A percentile compares a stretch with the other conserved stretches of the same genome.
These are phyloP conservation scores for Caenorhabditis panamensis DNA, from an alignment of 2,888 invertebrate genomes.

Conservation along the genomic window DNA sequence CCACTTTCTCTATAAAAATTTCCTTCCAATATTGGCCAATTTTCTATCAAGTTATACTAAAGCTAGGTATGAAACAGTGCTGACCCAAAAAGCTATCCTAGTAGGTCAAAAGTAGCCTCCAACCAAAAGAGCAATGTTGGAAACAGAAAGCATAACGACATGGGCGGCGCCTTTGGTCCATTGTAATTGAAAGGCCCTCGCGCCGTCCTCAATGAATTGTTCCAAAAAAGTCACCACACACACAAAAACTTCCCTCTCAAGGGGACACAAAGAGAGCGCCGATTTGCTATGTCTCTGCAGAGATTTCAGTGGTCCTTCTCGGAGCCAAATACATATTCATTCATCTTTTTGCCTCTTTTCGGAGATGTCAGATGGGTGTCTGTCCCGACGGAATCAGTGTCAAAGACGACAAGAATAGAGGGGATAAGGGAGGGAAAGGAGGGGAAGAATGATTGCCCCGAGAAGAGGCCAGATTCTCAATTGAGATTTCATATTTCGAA, in stretches of 20 bases:
- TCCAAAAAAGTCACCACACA: slow-evolving; percentile 12
- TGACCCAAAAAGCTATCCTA: too few relatives aligned
- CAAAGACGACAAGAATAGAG: slow-evolving; percentile 32
- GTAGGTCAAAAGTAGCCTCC: too few relatives aligned
- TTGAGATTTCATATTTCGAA: slow-evolving; percentile 54
- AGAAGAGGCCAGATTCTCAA: slow-evolving; percentile 39
- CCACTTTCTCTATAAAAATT: too few relatives aligned
- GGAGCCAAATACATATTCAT: slow-evolving; percentile 51
- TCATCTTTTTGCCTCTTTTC: slow-evolving; percentile 41
- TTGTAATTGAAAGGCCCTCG: slow-evolving; percentile 5
- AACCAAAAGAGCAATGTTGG: not conserved
- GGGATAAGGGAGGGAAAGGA: slow-evolving; percentile 3
- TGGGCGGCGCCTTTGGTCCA: not conserved
- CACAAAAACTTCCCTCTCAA: too few relatives aligned
- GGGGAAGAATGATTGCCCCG: slow-evolving; percentile 50
- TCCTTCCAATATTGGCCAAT: too few relatives aligned
- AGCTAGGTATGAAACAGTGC: too few relatives aligned
- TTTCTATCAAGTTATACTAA: too few relatives aligned
- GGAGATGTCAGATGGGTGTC: too few relatives aligned
- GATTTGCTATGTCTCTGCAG: too few relatives aligned
- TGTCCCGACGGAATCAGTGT: slow-evolving; percentile 57
- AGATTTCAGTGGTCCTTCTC: too few relatives aligned
- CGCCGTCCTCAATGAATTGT: slow-evolving; percentile 29
- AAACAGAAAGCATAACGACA: slow-evolving; percentile 2
- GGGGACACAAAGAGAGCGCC: slow-evolving; percentile 16